These are phyloP conservation scores for Creontiades dilutus DNA, from an alignment of 2,888 invertebrate genomes.

Conservation along the genomic window DNA sequence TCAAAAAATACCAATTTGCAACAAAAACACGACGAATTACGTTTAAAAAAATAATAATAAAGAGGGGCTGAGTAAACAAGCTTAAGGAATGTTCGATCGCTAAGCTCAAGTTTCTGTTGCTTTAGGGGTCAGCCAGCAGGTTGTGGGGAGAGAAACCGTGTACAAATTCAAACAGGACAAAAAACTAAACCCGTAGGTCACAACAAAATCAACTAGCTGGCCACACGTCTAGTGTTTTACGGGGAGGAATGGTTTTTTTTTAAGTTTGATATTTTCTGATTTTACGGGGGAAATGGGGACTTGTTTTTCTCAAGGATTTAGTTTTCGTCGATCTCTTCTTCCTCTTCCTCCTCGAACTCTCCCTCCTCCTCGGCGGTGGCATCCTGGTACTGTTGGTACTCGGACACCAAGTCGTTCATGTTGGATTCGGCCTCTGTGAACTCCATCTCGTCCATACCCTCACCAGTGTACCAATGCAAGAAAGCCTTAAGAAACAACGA, in stretches of 20 bases:
- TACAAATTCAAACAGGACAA: background rate
- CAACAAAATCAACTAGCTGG: background rate
- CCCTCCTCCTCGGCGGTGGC: conserved; percentile 94
- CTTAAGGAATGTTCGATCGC: conserved; percentile 25
- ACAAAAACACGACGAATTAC: conserved; percentile 21
- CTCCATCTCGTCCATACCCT: conserved; percentile 87
- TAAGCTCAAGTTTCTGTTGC: conserved; percentile 14
- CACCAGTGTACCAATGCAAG: conserved; percentile 88
- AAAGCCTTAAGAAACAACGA: conserved; percentile 81
- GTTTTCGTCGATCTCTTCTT: conserved; percentile 82
- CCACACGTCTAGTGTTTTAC: background rate
- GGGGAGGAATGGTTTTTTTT: background rate
- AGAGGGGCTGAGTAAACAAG: background rate
- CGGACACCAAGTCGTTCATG: conserved; percentile 86
- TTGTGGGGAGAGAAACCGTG: background rate
- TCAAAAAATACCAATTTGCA: background rate
- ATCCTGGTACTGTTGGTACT: conserved; percentile 88
- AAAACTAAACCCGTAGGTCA: background rate
- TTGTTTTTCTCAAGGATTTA: conserved; percentile 37
- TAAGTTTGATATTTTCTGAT: background rate
- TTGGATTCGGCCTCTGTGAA: conserved; percentile 87
- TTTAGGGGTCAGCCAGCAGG: background rate
- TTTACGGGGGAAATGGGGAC: background rate
- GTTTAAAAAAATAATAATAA: background rate
- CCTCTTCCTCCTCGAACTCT: conserved; percentile 89